Evolutionary conservation across 2,888 invertebrate genomes (phyloP), one percentile per base, ranked within the genome.

Genomic region (Tiliacea citrago): DNA sequence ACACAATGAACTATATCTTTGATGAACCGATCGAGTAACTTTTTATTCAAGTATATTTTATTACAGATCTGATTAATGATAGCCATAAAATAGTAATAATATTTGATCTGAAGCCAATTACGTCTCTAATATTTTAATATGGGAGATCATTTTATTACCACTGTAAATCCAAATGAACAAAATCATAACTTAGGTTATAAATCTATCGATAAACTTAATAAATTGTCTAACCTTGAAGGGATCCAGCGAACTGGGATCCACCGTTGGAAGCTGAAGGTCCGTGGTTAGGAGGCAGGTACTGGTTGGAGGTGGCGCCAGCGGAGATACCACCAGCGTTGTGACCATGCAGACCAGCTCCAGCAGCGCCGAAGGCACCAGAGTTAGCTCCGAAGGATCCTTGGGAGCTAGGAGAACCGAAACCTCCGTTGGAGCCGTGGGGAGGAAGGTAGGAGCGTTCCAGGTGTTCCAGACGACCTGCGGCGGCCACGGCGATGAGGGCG

Each of bases 391-490:
- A 78, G 0, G 76, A 65, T 63, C 82, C 83, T 12, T 84, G 79
- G 7, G 77, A 65, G 12, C 47, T 65, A 9, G 21, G 29, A 58
- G 84, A 61, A 21, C 84, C 79, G 1, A 77, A 60, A 7, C 73
- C 80, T 35, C 79, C 79, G 45, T 84, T 81, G 0, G 81, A 73
- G 12, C 87, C 86, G 45, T 83, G 82, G n/a, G 96, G 96, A 7
- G 96, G 96, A 3, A 96, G 94, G 89, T 96, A 96, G 49, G 91
- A 89, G 35, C 94, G 92, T 81, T 96, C 95, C 3, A 96, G 90
- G 47, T 95, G 92, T 75, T 96, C 96, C 65, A 96, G 86, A 35
- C 96, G 96, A 45, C 87, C 96, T 57, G 95, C 95, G 2, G 94
- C 86, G 79, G 92, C 89, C 60, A 93, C 93, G 63, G 95, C 93